These are phyloP conservation scores for Euphonia xanthogaster DNA, from an alignment of 2,797 vertebrate species.

Conservation along the genomic window DNA sequence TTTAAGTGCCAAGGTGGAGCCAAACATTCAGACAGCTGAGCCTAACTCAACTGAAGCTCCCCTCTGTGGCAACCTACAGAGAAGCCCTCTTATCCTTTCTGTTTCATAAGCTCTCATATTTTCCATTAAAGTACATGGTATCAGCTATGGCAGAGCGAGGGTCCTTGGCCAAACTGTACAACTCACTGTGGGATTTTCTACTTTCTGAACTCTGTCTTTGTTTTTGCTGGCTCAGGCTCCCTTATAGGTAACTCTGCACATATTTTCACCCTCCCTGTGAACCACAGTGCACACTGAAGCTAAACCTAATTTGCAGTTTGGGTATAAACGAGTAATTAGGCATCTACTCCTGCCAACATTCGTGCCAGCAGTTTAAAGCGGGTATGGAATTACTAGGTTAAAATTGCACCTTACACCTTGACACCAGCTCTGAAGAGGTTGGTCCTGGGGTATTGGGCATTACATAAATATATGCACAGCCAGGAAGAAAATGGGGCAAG, in stretches of 20 bases:
- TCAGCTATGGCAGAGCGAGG: background rate
- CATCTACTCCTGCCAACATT: background rate
- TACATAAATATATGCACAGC: constrained; percentile 34
- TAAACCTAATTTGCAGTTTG: constrained; percentile 44
- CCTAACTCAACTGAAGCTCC: background rate
- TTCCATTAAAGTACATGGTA: background rate
- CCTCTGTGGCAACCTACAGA: background rate
- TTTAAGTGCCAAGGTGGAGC: background rate
- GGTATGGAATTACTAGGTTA: constrained; percentile 44
- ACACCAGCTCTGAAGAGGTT: constrained; percentile 26
- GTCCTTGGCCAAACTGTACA: background rate
- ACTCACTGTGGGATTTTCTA: background rate
- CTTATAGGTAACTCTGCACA: constrained; percentile 23
- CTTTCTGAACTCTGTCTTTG: constrained; percentile 4
- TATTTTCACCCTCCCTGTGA: constrained; percentile 18
- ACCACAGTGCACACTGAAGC: constrained; percentile 17
- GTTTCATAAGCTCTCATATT: background rate
- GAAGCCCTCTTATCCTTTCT: background rate
- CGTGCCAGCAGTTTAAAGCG: constrained; percentile 10
- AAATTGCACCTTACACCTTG: constrained; percentile 53
- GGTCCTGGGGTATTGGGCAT: background rate
- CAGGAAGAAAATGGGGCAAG: constrained; percentile 44
- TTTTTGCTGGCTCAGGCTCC: constrained; percentile 28
- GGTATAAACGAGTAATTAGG: constrained; percentile 20
- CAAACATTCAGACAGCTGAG: background rate